Percentiles rank a stretch among this genome's conserved stretches.
Evolutionary conservation across 2,888 invertebrate genomes (phyloP).

Genomic region (Arenicola marina): DNA sequence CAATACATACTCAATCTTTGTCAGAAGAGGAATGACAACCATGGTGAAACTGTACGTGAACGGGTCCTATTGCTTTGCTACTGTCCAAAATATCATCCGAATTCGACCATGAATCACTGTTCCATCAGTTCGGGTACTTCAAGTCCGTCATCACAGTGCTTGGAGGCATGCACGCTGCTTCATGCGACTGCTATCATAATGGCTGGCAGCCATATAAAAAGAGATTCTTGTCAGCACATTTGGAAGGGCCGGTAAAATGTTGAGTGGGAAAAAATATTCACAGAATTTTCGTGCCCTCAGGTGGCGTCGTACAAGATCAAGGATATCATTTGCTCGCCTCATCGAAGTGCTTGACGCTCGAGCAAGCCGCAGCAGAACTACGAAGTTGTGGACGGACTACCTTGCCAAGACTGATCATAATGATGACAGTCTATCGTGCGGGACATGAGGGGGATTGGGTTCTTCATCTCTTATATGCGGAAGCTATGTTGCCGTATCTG

Average conservation of each 20-base stretch:
- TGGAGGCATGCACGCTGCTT: background rate
- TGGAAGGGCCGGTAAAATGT: conserved; percentile 6
- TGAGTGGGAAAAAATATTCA: conserved; percentile 4
- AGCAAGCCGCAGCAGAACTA: conserved; percentile 5
- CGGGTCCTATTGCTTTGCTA: too few relatives aligned
- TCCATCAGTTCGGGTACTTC: background rate
- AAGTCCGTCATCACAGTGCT: background rate
- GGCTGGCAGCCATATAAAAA: conserved; percentile 6
- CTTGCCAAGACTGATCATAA: background rate
- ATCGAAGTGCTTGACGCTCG: conserved; percentile 4
- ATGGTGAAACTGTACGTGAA: too few relatives aligned
- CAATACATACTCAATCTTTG: too few relatives aligned
- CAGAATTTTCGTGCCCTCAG: conserved; percentile 1
- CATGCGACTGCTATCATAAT: background rate
- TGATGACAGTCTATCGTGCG: background rate
- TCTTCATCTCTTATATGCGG: conserved; percentile 3
- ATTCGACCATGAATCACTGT: too few relatives aligned
- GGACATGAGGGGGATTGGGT: conserved; percentile 9
- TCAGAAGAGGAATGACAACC: too few relatives aligned
- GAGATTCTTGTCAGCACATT: conserved; percentile 2
- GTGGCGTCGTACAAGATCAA: background rate
- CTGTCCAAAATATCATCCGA: too few relatives aligned
- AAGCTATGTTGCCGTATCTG: conserved; percentile 6
- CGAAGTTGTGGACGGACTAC: conserved; percentile 1
- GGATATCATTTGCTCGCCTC: conserved; percentile 1